Evolutionary conservation across 2,797 vertebrate genomes (phyloP).

Genomic region (Lacerta bilineata): DNA sequence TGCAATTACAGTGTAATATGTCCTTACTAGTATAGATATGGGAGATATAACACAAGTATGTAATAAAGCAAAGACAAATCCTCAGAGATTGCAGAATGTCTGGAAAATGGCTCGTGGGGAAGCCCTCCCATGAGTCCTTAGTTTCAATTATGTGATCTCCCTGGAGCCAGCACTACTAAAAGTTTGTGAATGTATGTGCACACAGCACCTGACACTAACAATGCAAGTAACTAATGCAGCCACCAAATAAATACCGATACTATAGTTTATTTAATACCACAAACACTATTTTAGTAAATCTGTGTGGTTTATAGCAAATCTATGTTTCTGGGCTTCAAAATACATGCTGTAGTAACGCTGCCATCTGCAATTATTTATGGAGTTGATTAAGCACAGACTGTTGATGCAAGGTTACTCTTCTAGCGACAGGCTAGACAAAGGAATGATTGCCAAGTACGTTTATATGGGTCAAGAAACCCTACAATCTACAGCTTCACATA

Average conservation of each 20-base stretch:
- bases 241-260: background rate
- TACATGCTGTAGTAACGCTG: background rate
- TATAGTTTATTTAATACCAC: background rate
- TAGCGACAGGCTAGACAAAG: conserved; percentile 23
- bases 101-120: conserved; percentile 26
- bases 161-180: conserved; percentile 21
- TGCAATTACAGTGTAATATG: conserved; percentile 46
- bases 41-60: conserved; percentile 30
- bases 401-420: conserved; percentile 6
- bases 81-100: conserved; percentile 14
- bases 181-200: background rate
- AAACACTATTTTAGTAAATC: background rate
- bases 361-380: conserved; percentile 41
- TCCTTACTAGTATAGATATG: conserved; percentile 11
- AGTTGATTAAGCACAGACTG: conserved; percentile 40
- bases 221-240: background rate
- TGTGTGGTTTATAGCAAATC: background rate
- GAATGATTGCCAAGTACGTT: conserved; percentile 17
- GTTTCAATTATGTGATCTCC: conserved; percentile 30
- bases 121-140: background rate
- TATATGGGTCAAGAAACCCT: conserved; percentile 26
- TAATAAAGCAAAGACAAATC: conserved; percentile 26
- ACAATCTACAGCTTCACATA: background rate
- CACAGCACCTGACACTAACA: background rate
- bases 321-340: conserved; percentile 33